These are phyloP conservation scores for Hydractinia echinata DNA, from an alignment of 30 jellyfish, hydroid and myxozoan species.

Conservation along the genomic window DNA sequence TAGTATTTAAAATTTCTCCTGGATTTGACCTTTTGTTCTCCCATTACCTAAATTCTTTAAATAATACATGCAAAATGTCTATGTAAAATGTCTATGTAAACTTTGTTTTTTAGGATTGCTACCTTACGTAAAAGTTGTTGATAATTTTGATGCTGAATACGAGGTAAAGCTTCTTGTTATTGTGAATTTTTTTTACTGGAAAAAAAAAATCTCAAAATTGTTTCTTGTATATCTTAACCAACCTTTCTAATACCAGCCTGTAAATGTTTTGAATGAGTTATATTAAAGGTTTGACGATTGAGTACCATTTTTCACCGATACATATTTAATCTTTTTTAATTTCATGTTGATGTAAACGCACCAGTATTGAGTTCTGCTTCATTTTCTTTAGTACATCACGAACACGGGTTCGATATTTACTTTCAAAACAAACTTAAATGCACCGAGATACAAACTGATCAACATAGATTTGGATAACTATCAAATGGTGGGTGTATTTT, in stretches of 20 bases:
- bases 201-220: no score
- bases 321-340: no score
- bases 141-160: slow-evolving; percentile 79
- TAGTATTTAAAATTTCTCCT: background rate
- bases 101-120: slow-evolving; percentile 39
- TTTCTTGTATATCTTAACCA: background rate
- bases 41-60: background rate
- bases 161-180: slow-evolving; percentile 37
- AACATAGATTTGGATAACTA: slow-evolving; percentile 54
- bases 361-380: background rate
- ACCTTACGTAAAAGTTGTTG: slow-evolving; percentile 52
- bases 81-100: background rate
- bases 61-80: background rate
- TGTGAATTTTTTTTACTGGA: background rate
- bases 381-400: slow-evolving; percentile 60
- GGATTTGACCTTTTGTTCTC: background rate
- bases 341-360: no score
- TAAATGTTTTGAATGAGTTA: background rate
- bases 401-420: slow-evolving; percentile 71
- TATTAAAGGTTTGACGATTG: no score
- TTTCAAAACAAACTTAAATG: slow-evolving; percentile 63
- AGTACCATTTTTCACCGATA: no score
- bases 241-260: background rate
- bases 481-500: slow-evolving; percentile 45
- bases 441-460: slow-evolving; percentile 76